phyloP scores from a whole-genome alignment of 2,113 vertebrate species.

The Macaca mulatta region DNA sequence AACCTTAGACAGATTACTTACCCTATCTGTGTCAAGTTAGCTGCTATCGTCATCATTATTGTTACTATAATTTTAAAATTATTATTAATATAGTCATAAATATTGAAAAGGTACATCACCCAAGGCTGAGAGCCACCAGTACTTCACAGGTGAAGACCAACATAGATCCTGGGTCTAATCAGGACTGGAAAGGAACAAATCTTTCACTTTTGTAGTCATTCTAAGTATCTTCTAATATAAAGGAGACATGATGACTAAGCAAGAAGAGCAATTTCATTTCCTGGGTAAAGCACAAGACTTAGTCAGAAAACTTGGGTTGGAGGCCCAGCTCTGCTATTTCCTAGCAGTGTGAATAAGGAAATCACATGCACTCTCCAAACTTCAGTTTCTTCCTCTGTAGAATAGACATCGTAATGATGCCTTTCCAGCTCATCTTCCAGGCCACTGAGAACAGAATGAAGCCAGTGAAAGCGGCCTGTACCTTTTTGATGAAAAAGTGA shows the following conservation, averaged over 20 bases:
- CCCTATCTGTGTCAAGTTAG: background rate
- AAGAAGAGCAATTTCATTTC: background rate
- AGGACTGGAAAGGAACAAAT: background rate
- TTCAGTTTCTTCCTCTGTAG: conserved; percentile 34
- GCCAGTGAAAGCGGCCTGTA: background rate
- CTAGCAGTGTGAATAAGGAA: background rate
- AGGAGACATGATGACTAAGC: background rate
- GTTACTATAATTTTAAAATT: background rate
- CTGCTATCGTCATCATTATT: background rate
- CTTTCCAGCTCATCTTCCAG: background rate
- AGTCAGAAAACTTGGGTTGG: background rate
- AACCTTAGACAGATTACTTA: background rate
- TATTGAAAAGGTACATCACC: background rate
- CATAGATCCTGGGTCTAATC: background rate
- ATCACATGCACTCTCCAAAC: background rate
- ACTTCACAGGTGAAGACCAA: background rate
- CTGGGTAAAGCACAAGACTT: background rate
- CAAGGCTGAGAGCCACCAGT: background rate
- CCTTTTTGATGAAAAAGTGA: background rate
- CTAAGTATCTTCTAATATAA: background rate
- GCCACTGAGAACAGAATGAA: background rate
- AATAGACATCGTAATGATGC: background rate
- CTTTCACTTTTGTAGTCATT: background rate
- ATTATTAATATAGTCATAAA: background rate
- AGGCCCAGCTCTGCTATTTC: conserved; percentile 9